phyloP scores from a whole-genome alignment of 2,113 vertebrate species.

The Canis aureus region DNA sequence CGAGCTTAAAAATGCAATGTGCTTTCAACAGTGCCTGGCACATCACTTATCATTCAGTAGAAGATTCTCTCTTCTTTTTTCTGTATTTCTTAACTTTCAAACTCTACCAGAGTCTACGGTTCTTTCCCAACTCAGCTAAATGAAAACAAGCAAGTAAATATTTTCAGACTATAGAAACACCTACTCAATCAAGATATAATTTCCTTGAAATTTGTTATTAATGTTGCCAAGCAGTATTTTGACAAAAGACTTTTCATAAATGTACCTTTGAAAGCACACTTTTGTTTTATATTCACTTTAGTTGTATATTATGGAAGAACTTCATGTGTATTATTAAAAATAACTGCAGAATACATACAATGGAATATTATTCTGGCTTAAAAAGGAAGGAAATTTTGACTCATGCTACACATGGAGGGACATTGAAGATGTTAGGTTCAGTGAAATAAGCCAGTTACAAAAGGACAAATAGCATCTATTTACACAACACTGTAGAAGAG shows the following conservation, averaged over 20 bases:
- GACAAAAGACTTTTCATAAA: neutral
- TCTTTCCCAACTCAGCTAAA: neutral
- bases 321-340: neutral
- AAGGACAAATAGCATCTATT: neutral
- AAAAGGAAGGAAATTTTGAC: slow-evolving; percentile 1
- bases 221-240: neutral
- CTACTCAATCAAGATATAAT: neutral
- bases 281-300: neutral
- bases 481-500: neutral
- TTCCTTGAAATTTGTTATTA: neutral
- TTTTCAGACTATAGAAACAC: neutral
- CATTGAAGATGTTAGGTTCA: neutral
- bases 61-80: neutral
- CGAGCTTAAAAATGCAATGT: neutral
- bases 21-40: neutral
- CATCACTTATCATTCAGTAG: neutral
- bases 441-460: neutral
- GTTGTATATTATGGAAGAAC: neutral
- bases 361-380: neutral
- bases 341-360: neutral
- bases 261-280: neutral
- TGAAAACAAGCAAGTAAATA: neutral
- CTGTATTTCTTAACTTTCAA: neutral
- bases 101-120: neutral
- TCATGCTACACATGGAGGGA: neutral